phyloP scores from a whole-genome alignment of 2,797 vertebrate species.

The Amazonetta brasiliensis region DNA sequence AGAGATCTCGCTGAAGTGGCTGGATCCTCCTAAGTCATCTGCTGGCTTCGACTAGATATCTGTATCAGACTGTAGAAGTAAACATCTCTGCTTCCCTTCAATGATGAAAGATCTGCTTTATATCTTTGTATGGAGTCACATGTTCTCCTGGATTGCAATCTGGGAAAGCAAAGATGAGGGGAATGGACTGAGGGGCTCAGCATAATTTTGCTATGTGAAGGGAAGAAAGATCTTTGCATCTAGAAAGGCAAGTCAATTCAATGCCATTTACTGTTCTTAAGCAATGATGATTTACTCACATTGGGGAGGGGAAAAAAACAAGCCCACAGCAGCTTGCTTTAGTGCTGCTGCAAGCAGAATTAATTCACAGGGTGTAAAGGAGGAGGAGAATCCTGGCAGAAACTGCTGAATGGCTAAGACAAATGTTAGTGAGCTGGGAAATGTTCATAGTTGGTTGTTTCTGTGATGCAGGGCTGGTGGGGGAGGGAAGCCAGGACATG shows the following conservation, averaged over 20 bases:
- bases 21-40: not conserved
- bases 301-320: not conserved
- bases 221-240: not conserved
- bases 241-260: not conserved
- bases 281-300: not conserved
- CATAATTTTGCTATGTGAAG: not conserved
- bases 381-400: constrained; percentile 50
- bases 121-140: constrained; percentile 13
- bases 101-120: not conserved
- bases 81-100: not conserved
- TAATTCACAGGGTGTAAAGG: constrained; percentile 55
- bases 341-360: constrained; percentile 67
- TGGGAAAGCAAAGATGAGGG: not conserved
- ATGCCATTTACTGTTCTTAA: not conserved
- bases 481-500: not conserved
- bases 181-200: not conserved
- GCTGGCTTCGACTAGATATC: constrained; percentile 21
- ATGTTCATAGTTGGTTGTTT: constrained; percentile 36
- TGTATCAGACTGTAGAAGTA: constrained; percentile 17
- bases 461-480: not conserved
- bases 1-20: constrained; percentile 6
- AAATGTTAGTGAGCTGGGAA: constrained; percentile 27
- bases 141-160: constrained; percentile 16
- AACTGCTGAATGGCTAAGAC: constrained; percentile 61
- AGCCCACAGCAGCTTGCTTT: not conserved